Percentiles rank a stretch among this genome's conserved stretches.
Conservation (phyloP, 2,797 vertebrate genomes). For the Stomatorhinus walkeri region DNA sequence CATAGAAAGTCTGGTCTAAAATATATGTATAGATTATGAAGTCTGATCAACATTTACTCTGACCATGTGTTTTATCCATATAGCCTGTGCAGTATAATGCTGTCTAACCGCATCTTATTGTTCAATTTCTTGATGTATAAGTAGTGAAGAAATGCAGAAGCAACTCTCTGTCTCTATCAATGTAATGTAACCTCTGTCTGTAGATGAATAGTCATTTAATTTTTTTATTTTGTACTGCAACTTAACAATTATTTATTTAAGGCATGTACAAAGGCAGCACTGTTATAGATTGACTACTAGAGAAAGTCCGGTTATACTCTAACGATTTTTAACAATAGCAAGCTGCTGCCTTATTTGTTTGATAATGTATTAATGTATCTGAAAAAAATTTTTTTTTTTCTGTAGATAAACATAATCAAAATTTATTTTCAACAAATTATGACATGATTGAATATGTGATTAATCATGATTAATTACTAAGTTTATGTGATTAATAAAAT, state of each 20-base stretch:
- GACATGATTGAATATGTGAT: background rate
- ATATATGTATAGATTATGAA: background rate
- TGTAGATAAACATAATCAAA: background rate
- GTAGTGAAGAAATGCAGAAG: background rate
- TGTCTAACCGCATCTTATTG: background rate
- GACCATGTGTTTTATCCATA: background rate
- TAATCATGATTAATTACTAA: background rate
- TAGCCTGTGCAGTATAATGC: background rate
- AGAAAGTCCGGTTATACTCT: background rate
- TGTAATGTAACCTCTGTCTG: background rate
- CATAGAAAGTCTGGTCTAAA: background rate
- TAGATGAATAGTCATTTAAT: background rate
- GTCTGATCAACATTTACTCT: background rate
- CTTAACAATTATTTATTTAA: background rate
- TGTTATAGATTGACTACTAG: background rate
- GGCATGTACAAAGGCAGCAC: background rate
- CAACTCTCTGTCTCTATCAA: background rate
- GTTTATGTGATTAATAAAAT: too few relatives aligned
- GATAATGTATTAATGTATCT: background rate
- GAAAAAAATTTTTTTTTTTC: background rate
- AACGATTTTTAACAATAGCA: background rate
- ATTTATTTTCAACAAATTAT: background rate
- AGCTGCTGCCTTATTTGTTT: background rate
- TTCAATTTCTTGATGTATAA: background rate
- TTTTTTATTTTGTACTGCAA: background rate